Evolutionary conservation across 2,888 invertebrate genomes (phyloP).

Genomic region (Eugnorisma glareosa): DNA sequence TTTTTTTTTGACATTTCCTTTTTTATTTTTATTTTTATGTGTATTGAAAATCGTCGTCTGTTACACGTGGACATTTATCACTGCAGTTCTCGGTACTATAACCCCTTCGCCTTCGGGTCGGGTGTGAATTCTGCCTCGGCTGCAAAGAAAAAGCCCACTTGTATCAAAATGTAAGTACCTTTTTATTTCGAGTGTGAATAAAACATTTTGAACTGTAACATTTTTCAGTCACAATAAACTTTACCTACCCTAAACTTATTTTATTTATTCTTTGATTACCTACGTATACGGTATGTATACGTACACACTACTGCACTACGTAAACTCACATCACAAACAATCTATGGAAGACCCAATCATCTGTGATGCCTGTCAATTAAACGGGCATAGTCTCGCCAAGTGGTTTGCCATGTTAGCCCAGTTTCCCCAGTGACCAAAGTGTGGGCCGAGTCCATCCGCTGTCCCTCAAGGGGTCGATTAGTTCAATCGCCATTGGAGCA

Average conservation of each 20-base stretch:
- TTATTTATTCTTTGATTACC: neutral
- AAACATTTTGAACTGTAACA: too few species aligned
- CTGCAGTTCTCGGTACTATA: too few species aligned
- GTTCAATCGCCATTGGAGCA: conserved; percentile 4
- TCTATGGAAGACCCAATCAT: neutral
- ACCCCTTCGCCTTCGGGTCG: too few species aligned
- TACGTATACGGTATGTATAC: neutral
- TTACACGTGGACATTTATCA: too few species aligned
- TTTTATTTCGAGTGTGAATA: too few species aligned
- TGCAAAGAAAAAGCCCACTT: too few species aligned
- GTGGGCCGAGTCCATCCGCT: neutral
- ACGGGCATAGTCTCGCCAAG: conserved; percentile 19
- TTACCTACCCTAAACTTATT: neutral
- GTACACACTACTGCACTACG: neutral
- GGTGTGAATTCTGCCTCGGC: too few species aligned
- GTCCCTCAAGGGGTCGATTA: conserved; percentile 39
- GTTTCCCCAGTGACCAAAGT: conserved; percentile 18
- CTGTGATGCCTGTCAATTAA: conserved; percentile 36
- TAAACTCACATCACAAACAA: neutral
- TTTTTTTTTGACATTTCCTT: too few species aligned
- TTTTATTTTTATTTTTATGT: too few species aligned
- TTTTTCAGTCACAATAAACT: too few species aligned
- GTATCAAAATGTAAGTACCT: too few species aligned
- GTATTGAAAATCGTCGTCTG: too few species aligned
- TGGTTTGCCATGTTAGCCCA: conserved; percentile 36